Conservation (phyloP, 2,797 vertebrate genomes). For the Falco novaeseelandiae region DNA sequence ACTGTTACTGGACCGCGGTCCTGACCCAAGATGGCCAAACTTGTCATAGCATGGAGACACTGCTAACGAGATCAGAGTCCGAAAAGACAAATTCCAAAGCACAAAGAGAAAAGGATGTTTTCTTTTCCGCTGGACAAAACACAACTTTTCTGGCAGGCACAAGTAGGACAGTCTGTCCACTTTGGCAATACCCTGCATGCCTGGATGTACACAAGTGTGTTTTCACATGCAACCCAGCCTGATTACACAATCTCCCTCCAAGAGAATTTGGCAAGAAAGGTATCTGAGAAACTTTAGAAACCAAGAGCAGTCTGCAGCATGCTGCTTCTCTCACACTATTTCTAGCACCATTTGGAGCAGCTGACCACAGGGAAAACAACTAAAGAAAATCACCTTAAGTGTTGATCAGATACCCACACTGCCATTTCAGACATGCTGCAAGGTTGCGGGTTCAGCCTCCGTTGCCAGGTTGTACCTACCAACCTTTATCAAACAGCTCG, state of each 20-base stretch:
- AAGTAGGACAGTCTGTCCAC: constrained; percentile 74
- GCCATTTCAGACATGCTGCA: neutral
- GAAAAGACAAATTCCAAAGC: neutral
- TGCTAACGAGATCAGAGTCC: constrained; percentile 23
- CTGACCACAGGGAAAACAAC: neutral
- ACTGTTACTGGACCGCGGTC: neutral
- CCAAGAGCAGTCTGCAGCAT: neutral
- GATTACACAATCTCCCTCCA: constrained; percentile 29
- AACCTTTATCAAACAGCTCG: neutral
- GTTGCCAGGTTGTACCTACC: neutral
- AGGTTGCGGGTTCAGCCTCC: neutral
- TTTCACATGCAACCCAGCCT: constrained; percentile 54
- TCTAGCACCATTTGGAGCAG: neutral
- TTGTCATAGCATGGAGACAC: neutral
- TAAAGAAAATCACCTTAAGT: neutral
- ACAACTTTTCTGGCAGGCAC: constrained; percentile 61
- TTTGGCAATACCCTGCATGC: constrained; percentile 54
- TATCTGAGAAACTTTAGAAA: neutral
- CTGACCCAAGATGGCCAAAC: neutral
- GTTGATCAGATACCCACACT: neutral
- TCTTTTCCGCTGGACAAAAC: constrained; percentile 73
- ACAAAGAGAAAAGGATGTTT: constrained; percentile 63
- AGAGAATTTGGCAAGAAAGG: constrained; percentile 20
- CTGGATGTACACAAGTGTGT: constrained; percentile 62
- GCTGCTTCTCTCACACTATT: neutral